These are phyloP conservation scores for Megalops cyprinoides DNA, from an alignment of 2,797 vertebrate genomes.

Conservation along the genomic window DNA sequence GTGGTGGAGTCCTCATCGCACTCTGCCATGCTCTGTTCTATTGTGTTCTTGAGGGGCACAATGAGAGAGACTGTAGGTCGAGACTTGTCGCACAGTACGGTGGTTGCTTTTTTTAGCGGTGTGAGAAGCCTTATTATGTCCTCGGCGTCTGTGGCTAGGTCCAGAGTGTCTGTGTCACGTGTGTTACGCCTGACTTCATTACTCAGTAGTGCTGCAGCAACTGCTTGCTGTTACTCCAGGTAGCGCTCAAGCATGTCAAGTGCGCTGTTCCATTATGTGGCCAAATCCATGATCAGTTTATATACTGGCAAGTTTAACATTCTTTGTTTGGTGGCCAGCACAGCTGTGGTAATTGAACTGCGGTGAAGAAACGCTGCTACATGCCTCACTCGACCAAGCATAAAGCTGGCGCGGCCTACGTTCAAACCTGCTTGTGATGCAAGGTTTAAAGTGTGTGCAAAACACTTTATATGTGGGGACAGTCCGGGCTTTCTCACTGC, in stretches of 20 bases:
- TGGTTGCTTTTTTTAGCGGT: no score
- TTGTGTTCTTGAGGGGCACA: no score
- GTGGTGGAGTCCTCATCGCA: no score
- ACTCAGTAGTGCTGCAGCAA: no score
- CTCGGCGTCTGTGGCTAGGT: no score
- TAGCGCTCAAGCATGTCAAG: slow-evolving; percentile 32
- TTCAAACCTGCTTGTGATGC: slow-evolving; percentile 26
- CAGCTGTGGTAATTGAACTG: slow-evolving; percentile 31
- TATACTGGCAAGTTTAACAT: slow-evolving; percentile 25
- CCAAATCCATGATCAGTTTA: slow-evolving; percentile 38
- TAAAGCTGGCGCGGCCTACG: slow-evolving; percentile 14
- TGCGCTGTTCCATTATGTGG: slow-evolving; percentile 34
- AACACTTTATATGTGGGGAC: slow-evolving; percentile 27
- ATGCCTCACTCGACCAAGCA: slow-evolving; percentile 32
- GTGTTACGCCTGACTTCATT: no score
- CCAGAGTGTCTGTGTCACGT: no score
- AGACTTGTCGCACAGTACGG: no score
- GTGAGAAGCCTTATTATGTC: no score
- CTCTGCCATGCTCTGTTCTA: no score
- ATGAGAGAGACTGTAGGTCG: no score
- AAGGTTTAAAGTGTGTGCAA: slow-evolving; percentile 35
- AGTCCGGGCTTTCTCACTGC: no score
- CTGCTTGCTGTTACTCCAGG: slow-evolving; percentile 33
- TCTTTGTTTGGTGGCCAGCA: slow-evolving; percentile 33
- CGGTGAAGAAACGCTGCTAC: slow-evolving; percentile 33